These are phyloP conservation scores for Bostrychus sinensis DNA, from an alignment of 2,113 vertebrate species.

Conservation along the genomic window DNA sequence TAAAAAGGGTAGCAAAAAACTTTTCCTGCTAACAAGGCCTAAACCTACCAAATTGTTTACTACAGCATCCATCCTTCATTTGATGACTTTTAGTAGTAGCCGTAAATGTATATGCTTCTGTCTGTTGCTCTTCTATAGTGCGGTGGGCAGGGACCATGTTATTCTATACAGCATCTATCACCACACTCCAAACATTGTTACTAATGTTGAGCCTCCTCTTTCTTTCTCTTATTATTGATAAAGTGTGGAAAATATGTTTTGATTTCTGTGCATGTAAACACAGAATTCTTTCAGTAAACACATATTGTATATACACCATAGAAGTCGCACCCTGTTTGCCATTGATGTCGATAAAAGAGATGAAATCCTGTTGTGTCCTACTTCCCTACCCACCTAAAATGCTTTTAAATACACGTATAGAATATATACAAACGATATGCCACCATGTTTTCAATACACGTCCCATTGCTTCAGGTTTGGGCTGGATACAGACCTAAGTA, in stretches of 20 bases:
- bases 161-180: too few relatives aligned
- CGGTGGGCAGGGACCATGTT: too few relatives aligned
- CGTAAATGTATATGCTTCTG: too few relatives aligned
- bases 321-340: constrained; percentile 75
- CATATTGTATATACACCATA: constrained; percentile 43
- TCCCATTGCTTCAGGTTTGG: constrained; percentile 6
- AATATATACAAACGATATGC: constrained; percentile 75
- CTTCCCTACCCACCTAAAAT: constrained; percentile 33
- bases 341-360: constrained; percentile 45
- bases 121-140: too few relatives aligned
- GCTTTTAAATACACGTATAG: constrained; percentile 74
- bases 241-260: too few relatives aligned
- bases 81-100: too few relatives aligned
- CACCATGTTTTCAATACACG: constrained; percentile 15
- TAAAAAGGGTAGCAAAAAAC: too few relatives aligned
- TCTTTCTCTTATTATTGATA: not conserved
- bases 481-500: constrained; percentile 3
- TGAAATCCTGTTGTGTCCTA: constrained; percentile 21
- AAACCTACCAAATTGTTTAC: too few relatives aligned
- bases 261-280: constrained; percentile 51
- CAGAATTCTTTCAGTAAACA: constrained; percentile 46
- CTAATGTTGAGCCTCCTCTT: not conserved
- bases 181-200: not conserved
- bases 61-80: too few relatives aligned
- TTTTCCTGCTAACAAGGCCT: too few relatives aligned